Evolutionary conservation across 2,797 vertebrate genomes (phyloP).

Genomic region (Pogonophryne albipinna): DNA sequence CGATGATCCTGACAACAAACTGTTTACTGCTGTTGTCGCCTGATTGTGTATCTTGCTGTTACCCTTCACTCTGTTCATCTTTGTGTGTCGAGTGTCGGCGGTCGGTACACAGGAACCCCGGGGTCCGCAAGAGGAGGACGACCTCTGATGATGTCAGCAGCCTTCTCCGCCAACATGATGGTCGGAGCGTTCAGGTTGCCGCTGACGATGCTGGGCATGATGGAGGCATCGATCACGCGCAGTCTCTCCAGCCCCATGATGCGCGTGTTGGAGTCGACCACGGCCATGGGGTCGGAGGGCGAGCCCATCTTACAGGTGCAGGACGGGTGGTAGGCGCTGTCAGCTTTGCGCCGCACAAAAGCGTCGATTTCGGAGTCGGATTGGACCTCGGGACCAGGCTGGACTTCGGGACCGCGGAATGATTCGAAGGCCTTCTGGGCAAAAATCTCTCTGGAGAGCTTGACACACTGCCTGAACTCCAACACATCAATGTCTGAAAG

Average conservation of each 20-base stretch:
- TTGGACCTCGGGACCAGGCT: conserved; percentile 87
- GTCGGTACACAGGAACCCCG: conserved; percentile 89
- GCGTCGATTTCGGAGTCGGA: conserved; percentile 94
- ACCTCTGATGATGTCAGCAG: conserved; percentile 92
- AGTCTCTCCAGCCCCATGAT: conserved; percentile 92
- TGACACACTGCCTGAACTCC: conserved; percentile 93
- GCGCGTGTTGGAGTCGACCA: conserved; percentile 89
- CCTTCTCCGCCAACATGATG: conserved; percentile 98
- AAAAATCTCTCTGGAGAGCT: conserved; percentile 93
- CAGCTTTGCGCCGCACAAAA: conserved; percentile 92
- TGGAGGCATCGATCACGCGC: conserved; percentile 94
- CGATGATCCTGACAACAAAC: neutral
- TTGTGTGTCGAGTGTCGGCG: conserved; percentile 87
- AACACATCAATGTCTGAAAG: conserved; percentile 88
- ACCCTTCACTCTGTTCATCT: conserved; percentile 71
- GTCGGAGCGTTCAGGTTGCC: conserved; percentile 97
- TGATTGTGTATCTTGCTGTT: neutral
- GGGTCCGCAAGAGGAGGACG: conserved; percentile 83
- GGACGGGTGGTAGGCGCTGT: conserved; percentile 97
- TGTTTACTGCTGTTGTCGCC: neutral
- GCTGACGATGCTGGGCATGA: conserved; percentile 97
- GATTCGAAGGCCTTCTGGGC: conserved; percentile 92
- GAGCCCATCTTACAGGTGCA: conserved; percentile 97
- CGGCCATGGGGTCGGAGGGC: conserved; percentile 86
- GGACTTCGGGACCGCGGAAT: conserved; percentile 91